Conservation (phyloP, 1,140 invertebrate genomes). For the Drosophila nebulosa region DNA sequence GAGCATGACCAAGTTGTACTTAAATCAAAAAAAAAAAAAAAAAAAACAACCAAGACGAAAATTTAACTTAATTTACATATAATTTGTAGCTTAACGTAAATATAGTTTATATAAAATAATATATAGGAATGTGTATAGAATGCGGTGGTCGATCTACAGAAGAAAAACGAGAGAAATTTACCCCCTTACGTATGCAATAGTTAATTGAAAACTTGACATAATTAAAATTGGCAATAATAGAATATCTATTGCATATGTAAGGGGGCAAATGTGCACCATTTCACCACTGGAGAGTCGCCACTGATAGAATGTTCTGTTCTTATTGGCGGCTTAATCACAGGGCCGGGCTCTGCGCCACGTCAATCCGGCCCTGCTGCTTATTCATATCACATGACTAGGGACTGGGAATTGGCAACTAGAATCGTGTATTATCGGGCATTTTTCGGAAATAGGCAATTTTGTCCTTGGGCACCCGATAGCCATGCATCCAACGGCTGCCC, state of each 20-base stretch:
- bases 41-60: background rate
- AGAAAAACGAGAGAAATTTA: too few species aligned
- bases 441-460: slow-evolving; percentile 92
- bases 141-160: too few species aligned
- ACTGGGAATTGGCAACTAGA: slow-evolving; percentile 81
- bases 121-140: too few species aligned
- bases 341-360: too few species aligned
- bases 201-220: too few species aligned
- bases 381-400: slow-evolving; percentile 25
- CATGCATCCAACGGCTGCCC: slow-evolving; percentile 93
- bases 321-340: too few species aligned
- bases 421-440: slow-evolving; percentile 91
- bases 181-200: too few species aligned
- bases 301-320: background rate
- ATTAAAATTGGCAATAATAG: too few species aligned
- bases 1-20: slow-evolving; percentile 1
- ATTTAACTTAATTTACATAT: background rate
- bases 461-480: slow-evolving; percentile 89
- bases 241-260: too few species aligned
- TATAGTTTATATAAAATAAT: background rate
- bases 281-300: too few species aligned
- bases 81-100: background rate
- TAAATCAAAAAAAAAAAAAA: slow-evolving; percentile 6
- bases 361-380: too few species aligned
- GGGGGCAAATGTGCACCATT: too few species aligned